A percentile compares a stretch with the other conserved stretches of the same genome.
phyloP scores from a whole-genome alignment of 1,140 invertebrate genomes.

The Mercenaria mercenaria region DNA sequence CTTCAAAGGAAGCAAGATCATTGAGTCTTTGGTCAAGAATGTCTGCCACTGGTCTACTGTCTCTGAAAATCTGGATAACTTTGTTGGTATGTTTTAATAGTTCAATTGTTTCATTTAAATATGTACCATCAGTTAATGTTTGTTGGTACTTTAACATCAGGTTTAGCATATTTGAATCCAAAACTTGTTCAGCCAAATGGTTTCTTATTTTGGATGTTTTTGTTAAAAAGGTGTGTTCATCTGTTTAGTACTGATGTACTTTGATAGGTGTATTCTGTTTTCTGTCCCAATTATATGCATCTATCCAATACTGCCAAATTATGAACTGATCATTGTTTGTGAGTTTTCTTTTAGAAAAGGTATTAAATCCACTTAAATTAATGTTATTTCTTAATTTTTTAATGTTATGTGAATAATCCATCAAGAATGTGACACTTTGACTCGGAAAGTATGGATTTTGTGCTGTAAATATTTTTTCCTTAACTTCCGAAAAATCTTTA shows the following conservation, averaged over 20 bases:
- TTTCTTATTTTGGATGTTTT: constrained; percentile 31
- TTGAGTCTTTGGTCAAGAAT: too few species aligned
- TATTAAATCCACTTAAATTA: too few species aligned
- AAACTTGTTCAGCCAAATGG: constrained; percentile 40
- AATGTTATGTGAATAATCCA: too few species aligned
- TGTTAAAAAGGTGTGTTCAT: constrained; percentile 20
- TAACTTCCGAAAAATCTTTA: too few species aligned
- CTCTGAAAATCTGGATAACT: not conserved
- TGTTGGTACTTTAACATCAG: constrained; percentile 21
- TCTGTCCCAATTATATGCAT: constrained; percentile 7
- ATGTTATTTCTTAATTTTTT: too few species aligned
- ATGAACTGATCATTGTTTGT: too few species aligned
- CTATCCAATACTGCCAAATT: constrained; percentile 1
- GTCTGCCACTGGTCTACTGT: constrained; percentile 20
- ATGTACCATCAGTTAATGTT: not conserved
- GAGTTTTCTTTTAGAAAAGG: too few species aligned
- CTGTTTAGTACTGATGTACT: constrained; percentile 24
- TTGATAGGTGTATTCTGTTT: not conserved
- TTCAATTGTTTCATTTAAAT: constrained; percentile 15
- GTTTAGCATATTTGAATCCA: constrained; percentile 36
- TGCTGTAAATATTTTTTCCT: not conserved
- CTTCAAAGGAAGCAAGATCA: too few species aligned
- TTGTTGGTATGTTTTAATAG: not conserved
- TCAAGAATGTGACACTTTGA: too few species aligned
- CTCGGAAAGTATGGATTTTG: not conserved